Percentiles rank a stretch among this genome's conserved stretches.
These are phyloP conservation scores for Poecilus cupreus DNA, from an alignment of 2,888 invertebrate species.

Conservation along the genomic window DNA sequence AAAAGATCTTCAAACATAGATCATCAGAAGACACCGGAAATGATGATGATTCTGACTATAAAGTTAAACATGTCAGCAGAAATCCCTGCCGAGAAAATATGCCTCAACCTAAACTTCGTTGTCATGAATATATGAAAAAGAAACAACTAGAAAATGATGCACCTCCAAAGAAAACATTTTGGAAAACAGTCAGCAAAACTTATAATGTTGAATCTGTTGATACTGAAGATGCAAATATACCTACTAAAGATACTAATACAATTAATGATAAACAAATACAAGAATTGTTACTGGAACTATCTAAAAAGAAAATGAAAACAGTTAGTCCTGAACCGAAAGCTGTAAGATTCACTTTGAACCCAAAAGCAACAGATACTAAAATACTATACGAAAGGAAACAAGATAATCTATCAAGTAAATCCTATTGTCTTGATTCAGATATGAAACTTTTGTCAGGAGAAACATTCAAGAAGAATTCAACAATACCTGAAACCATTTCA, in stretches of 20 bases:
- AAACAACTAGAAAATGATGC: neutral
- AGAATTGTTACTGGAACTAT: neutral
- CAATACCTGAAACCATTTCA: neutral
- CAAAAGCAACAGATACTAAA: neutral
- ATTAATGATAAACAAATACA: neutral
- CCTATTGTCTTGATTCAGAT: too few relatives aligned
- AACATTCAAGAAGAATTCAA: too few relatives aligned
- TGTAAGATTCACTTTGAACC: neutral
- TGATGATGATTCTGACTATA: neutral
- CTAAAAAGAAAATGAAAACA: neutral
- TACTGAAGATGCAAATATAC: neutral
- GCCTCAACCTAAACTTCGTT: neutral
- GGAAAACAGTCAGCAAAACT: neutral
- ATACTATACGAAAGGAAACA: neutral
- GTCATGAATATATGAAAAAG: slow-evolving; percentile 5
- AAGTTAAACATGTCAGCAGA: neutral
- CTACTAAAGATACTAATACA: neutral
- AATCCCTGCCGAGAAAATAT: neutral
- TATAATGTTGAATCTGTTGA: neutral
- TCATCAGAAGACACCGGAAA: neutral
- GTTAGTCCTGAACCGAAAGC: neutral
- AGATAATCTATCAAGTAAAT: neutral
- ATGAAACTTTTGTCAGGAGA: too few relatives aligned
- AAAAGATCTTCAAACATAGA: neutral
- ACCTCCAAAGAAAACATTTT: neutral